A percentile compares a stretch with the other conserved stretches of the same genome.
phyloP scores from a whole-genome alignment of 2,113 vertebrate species.

The Zapornia atra region DNA sequence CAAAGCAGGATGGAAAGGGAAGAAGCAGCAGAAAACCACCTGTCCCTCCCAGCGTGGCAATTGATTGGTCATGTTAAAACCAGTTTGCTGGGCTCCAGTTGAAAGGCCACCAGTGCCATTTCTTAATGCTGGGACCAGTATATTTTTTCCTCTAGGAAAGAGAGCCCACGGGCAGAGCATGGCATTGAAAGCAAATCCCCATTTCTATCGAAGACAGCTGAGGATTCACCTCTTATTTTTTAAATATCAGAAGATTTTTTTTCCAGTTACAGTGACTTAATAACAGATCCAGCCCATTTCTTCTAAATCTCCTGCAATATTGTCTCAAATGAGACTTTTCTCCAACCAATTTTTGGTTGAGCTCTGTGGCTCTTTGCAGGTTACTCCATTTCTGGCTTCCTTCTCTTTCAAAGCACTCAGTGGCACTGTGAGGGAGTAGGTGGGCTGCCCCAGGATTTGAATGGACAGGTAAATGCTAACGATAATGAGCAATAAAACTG shows the following conservation, averaged over 20 bases:
- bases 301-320: not conserved
- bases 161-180: not conserved
- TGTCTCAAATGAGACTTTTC: not conserved
- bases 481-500: not conserved
- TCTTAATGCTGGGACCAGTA: not conserved
- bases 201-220: not conserved
- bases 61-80: not conserved
- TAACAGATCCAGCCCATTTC: not conserved
- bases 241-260: not conserved
- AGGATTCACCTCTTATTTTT: not conserved
- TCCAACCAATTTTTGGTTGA: not conserved
- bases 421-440: not conserved
- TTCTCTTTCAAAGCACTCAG: not conserved
- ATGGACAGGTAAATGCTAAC: not conserved
- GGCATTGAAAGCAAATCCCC: not conserved
- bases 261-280: not conserved
- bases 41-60: fast-evolving
- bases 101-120: not conserved
- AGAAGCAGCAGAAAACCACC: not conserved
- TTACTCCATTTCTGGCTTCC: not conserved
- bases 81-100: not conserved
- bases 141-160: not conserved
- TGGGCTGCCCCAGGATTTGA: not conserved
- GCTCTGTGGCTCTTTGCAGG: not conserved
- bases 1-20: not conserved